Evolutionary conservation across 2,888 invertebrate species (phyloP).

Genomic region (Epinotia ramella): DNA sequence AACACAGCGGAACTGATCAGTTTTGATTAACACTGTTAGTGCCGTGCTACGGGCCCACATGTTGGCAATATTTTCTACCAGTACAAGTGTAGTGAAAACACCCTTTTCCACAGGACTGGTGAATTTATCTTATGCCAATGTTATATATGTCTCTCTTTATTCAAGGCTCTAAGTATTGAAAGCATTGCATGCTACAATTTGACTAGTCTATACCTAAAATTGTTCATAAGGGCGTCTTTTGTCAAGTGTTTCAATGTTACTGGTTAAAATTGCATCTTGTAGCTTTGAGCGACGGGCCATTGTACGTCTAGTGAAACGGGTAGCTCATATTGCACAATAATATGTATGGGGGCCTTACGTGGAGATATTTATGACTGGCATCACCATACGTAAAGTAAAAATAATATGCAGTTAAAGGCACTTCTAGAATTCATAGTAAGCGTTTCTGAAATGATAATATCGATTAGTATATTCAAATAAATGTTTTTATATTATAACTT

Average conservation of each 20-base stretch:
- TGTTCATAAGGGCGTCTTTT: too few species aligned
- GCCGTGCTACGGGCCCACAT: constrained; percentile 47
- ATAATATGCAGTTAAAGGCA: constrained; percentile 34
- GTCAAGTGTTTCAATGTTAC: background rate
- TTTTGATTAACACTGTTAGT: constrained; percentile 87
- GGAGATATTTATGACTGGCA: constrained; percentile 63
- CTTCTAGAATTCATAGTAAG: constrained; percentile 41
- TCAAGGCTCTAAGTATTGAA: too few species aligned
- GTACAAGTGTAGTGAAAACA: background rate
- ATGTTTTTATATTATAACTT: constrained; percentile 43
- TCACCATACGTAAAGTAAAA: constrained; percentile 45
- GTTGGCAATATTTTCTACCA: background rate
- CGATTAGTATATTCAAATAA: constrained; percentile 29
- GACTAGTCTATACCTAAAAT: background rate
- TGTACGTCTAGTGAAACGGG: background rate
- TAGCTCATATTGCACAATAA: constrained; percentile 9
- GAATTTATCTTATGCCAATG: too few species aligned
- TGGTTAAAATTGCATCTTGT: background rate
- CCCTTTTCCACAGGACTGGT: too few species aligned
- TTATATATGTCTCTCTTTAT: too few species aligned
- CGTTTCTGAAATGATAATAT: constrained; percentile 43
- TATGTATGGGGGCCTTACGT: background rate
- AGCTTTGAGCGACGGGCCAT: background rate
- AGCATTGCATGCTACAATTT: background rate
- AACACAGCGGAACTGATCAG: constrained; percentile 92